Evolutionary conservation across 2,113 vertebrate genomes (phyloP).

Genomic region (Recurvirostra avosetta): DNA sequence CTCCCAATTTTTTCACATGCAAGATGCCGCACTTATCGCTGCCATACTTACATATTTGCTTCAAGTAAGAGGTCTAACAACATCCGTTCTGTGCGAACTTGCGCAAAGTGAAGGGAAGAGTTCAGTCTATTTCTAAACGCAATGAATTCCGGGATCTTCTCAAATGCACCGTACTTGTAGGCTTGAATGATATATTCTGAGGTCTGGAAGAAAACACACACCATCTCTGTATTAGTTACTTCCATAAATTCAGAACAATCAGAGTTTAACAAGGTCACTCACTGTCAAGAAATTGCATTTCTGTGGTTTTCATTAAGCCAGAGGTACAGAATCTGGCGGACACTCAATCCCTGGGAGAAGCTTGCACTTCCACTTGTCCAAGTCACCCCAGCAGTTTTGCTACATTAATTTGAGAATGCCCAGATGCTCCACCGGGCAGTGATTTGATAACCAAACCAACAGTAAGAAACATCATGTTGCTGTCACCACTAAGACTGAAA

Average conservation of each 20-base stretch:
- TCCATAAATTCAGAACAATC: not conserved
- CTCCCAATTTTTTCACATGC: rapidly evolving
- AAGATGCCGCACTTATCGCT: not conserved
- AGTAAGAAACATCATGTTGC: rapidly evolving
- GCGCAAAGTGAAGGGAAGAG: conserved; percentile 96
- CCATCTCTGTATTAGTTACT: conserved; percentile 4
- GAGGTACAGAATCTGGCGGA: not conserved
- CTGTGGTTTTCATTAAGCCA: not conserved
- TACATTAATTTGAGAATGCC: not conserved
- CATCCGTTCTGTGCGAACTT: conserved; percentile 97
- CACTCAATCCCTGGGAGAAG: not conserved
- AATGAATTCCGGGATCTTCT: conserved; percentile 99
- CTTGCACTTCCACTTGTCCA: not conserved
- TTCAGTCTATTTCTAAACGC: conserved; percentile 94
- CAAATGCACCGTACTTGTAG: conserved; percentile 97
- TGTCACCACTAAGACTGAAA: not conserved
- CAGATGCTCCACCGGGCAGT: not conserved
- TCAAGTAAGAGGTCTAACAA: conserved; percentile 93
- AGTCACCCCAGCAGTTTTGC: not conserved
- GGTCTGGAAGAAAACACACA: conserved; percentile 81
- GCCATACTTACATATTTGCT: conserved; percentile 89
- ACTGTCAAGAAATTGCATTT: not conserved
- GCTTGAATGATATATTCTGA: conserved; percentile 99
- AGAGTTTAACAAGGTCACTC: not conserved
- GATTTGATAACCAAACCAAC: not conserved